A percentile compares a stretch with the other conserved stretches of the same genome.
Evolutionary conservation across 2,113 vertebrate species (phyloP).

Genomic region (Camelus dromedarius): DNA sequence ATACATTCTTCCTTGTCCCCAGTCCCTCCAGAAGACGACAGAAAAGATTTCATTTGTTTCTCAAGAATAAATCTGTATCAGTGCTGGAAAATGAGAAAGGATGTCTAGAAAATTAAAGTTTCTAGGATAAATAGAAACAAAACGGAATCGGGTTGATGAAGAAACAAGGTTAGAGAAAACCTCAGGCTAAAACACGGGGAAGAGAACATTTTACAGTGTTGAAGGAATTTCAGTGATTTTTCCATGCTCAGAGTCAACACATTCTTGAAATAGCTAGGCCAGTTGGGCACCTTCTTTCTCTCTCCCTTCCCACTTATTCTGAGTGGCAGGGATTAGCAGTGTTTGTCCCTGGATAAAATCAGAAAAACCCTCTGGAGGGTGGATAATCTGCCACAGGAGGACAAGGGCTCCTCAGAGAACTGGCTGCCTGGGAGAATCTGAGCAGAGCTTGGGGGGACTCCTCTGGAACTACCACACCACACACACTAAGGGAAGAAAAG

Average conservation of each 20-base stretch:
- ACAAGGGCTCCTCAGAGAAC: neutral
- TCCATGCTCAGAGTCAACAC: constrained; percentile 69
- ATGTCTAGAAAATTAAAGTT: constrained; percentile 60
- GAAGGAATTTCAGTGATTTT: constrained; percentile 79
- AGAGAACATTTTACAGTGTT: constrained; percentile 58
- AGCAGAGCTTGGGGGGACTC: neutral
- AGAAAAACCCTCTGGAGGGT: neutral
- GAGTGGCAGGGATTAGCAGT: constrained; percentile 70
- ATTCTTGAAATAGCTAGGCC: constrained; percentile 80
- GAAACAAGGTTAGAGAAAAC: constrained; percentile 69
- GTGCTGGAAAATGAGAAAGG: constrained; percentile 34
- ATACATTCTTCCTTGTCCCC: neutral
- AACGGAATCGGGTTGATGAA: constrained; percentile 63
- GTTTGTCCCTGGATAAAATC: constrained; percentile 57
- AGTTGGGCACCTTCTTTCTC: constrained; percentile 63
- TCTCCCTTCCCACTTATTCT: constrained; percentile 53
- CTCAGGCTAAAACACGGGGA: constrained; percentile 40
- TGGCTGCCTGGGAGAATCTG: neutral
- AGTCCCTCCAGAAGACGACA: constrained; percentile 40
- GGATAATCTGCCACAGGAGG: neutral
- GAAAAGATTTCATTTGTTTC: constrained; percentile 56
- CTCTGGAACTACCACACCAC: neutral
- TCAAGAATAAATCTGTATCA: constrained; percentile 52
- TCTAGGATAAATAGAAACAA: constrained; percentile 62
- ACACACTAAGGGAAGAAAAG: neutral